Evolutionary conservation across 92 coral and sea anemone genomes (phyloP).

Genomic region (Paragorgia papillata): DNA sequence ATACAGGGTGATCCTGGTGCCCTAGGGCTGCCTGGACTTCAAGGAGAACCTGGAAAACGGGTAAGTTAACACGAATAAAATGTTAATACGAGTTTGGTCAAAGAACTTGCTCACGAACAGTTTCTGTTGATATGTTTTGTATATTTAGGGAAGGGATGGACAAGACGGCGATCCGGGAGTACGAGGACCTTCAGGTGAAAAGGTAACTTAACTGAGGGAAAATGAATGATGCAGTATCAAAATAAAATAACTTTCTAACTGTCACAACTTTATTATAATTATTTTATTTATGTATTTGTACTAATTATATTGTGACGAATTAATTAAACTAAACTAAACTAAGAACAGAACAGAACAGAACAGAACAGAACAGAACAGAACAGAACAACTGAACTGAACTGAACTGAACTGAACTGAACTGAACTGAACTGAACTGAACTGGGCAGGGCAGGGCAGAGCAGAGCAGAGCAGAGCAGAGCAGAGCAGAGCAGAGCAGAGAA

Average conservation of each 20-base stretch:
- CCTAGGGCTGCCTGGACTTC: slow-evolving; percentile 61
- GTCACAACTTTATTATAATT: too few species aligned
- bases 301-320: too few species aligned
- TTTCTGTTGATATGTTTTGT: background rate
- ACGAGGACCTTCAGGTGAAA: slow-evolving; percentile 6
- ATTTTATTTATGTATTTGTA: too few species aligned
- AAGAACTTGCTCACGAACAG: background rate
- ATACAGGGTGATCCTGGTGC: slow-evolving; percentile 71
- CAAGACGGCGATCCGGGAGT: slow-evolving; percentile 55
- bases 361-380: too few species aligned
- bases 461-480: too few species aligned
- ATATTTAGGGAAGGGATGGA: slow-evolving; percentile 47
- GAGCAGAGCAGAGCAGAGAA: too few species aligned
- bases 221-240: background rate
- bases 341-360: too few species aligned
- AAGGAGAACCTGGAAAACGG: slow-evolving; percentile 67
- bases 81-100: background rate
- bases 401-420: too few species aligned
- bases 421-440: too few species aligned
- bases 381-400: too few species aligned
- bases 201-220: slow-evolving; percentile 4
- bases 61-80: slow-evolving; percentile 69
- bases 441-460: too few species aligned
- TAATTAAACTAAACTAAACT: too few species aligned
- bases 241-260: background rate